Conservation (phyloP, 1,140 invertebrate genomes). For the Musca domestica region DNA sequence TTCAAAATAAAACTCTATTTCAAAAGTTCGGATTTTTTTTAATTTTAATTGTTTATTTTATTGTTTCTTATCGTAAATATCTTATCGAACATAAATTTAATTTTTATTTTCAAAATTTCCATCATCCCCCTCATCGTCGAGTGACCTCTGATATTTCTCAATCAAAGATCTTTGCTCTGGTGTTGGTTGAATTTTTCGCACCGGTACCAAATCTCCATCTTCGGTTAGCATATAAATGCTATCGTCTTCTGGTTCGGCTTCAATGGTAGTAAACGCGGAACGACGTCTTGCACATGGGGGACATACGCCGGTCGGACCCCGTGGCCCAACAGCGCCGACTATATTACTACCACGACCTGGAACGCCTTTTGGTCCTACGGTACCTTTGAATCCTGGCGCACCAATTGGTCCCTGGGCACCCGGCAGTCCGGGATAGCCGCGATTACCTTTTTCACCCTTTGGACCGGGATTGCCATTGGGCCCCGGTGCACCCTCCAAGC, state of each 20-base stretch:
- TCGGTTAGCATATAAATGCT: not conserved
- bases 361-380: not conserved
- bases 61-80: too few relatives aligned
- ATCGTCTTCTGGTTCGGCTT: not conserved
- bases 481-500: slow-evolving; percentile 63
- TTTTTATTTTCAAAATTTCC: too few relatives aligned
- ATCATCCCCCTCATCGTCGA: too few relatives aligned
- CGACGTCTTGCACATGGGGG: not conserved
- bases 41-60: too few relatives aligned
- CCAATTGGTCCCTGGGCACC: not conserved
- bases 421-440: slow-evolving; percentile 32
- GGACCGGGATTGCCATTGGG: slow-evolving; percentile 62
- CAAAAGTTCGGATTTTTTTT: too few relatives aligned
- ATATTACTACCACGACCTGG: not conserved
- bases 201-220: not conserved
- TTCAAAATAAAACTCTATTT: too few relatives aligned
- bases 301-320: not conserved
- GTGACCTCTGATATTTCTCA: too few relatives aligned
- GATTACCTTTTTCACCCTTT: slow-evolving; percentile 56
- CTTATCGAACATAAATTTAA: too few relatives aligned
- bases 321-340: not conserved
- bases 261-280: too few relatives aligned
- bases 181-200: not conserved
- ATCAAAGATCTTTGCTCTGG: not conserved
- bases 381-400: not conserved